Percentiles rank a stretch among this genome's conserved stretches.
Conservation (phyloP, 1,140 invertebrate species). For the Temnothorax longispinosus region DNA sequence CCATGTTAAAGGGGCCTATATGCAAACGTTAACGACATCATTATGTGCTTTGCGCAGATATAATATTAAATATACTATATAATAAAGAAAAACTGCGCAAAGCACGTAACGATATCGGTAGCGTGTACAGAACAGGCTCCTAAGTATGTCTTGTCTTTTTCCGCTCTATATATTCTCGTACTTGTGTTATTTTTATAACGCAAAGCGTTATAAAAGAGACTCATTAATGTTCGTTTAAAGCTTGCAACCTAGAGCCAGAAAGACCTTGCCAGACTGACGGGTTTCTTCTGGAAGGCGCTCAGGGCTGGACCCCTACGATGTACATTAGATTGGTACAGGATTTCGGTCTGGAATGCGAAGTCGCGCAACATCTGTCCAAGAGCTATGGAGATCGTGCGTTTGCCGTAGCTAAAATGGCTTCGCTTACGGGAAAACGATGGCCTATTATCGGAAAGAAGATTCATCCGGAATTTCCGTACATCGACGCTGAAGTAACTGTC, state of each 20-base stretch:
- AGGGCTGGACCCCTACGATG: constrained; percentile 98
- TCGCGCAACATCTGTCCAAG: constrained; percentile 97
- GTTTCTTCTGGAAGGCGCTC: constrained; percentile 97
- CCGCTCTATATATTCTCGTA: background rate
- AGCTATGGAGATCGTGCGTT: constrained; percentile 99
- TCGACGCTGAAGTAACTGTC: constrained; percentile 97
- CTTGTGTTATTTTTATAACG: background rate
- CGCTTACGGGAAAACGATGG: constrained; percentile 98
- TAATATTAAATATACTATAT: no score
- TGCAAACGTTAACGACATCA: no score
- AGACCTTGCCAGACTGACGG: constrained; percentile 93
- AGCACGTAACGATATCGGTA: no score
- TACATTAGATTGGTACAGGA: constrained; percentile 98
- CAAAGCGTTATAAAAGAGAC: background rate
- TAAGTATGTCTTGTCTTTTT: background rate
- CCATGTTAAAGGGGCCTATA: background rate
- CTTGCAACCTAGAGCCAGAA: constrained; percentile 90
- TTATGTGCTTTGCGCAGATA: no score
- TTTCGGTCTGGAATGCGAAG: constrained; percentile 95
- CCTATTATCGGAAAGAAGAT: constrained; percentile 98
- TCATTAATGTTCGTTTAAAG: constrained; percentile 82
- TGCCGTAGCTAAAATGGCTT: constrained; percentile 97
- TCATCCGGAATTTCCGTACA: constrained; percentile 99
- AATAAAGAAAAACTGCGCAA: no score
- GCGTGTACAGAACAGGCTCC: no score